Base-by-base conservation (phyloP, 2,797 vertebrate species). In the Lagocephalus sceleratus region DNA sequence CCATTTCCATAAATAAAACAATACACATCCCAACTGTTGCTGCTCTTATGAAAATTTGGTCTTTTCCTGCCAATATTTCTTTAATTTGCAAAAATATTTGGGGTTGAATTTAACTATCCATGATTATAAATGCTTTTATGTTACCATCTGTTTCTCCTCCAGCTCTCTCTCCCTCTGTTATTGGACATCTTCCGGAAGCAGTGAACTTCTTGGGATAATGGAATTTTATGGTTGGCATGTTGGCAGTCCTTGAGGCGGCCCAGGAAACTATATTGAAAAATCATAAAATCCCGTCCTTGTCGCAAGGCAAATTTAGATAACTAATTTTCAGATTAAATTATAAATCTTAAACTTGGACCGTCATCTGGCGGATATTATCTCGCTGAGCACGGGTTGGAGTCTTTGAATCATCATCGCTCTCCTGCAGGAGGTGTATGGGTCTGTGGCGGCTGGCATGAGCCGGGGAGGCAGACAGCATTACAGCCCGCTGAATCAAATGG, bases 281-380 rank as follows among this genome's bases (percentile, higher is more conserved):
- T 71, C 65, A 72, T 79, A 81, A 88, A 88, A 70, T 69, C 61
- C 62, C 53, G 41, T 75, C 56, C 55, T 73, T 83, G 78, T 85
- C 78, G 78, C 75, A 67, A 67, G 68, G 68, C 64, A 81, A 81
- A 86, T 89, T 85, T 85, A 81, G 79, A 83, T 77, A 82, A 82
- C 82, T 85, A 81, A 86, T 90, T 90, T 87, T 81, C 62, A 68
- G 75, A 86, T 85, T 76, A 87, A 85, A 85, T 82, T 78, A 86
- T 89, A 77, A 75, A 85, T 88, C 79, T 87, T 79, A 63, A 76
- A 80, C 76, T 83, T 74, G 66, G 73, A 46, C 54, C 54, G 11
- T 66, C 61, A 66, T 60, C 75, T 76, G 76, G 68, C 63, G 61
- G 55, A 63, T 49, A 58, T 56, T 51, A 52, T 60, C 55, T 66